phyloP scores from a whole-genome alignment of 2,888 invertebrate species.

The Oscheius myriophilus region DNA sequence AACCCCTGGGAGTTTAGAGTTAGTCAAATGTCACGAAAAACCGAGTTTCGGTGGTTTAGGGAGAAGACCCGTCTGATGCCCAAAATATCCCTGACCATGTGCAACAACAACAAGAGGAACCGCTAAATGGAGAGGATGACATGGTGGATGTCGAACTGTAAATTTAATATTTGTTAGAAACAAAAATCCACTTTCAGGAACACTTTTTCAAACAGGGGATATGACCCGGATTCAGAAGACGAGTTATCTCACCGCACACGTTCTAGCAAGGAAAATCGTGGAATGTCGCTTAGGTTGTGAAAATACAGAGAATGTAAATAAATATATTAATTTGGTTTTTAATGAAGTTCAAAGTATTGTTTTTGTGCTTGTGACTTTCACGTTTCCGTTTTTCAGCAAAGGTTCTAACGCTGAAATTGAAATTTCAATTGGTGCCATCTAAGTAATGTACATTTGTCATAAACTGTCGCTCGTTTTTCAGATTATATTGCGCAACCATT shows the following conservation, averaged over 20 bases:
- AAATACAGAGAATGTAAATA: slow-evolving; percentile 10
- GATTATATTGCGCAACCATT: no score
- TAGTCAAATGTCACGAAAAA: background rate
- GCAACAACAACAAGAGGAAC: background rate
- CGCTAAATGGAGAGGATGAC: background rate
- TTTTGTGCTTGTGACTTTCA: no score
- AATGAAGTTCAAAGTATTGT: no score
- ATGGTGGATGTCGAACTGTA: slow-evolving; percentile 21
- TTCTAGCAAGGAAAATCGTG: background rate
- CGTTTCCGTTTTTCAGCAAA: no score
- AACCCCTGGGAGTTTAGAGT: slow-evolving; percentile 52
- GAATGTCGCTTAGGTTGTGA: slow-evolving; percentile 1
- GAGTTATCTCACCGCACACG: slow-evolving; percentile 4
- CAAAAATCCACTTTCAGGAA: background rate
- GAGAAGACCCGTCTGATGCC: slow-evolving; percentile 11
- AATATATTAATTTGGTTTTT: background rate
- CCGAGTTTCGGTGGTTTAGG: background rate
- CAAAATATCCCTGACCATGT: background rate
- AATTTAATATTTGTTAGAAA: background rate
- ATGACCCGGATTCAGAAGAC: slow-evolving; percentile 21
- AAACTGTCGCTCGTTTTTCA: no score
- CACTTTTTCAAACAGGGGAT: background rate
- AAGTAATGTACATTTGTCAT: no score
- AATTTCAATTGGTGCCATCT: no score
- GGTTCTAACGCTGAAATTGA: no score